Percentiles rank a stretch among this genome's conserved stretches.
These are phyloP conservation scores for Tychaedon coryphoeus DNA, from an alignment of 2,113 vertebrate species.

Conservation along the genomic window DNA sequence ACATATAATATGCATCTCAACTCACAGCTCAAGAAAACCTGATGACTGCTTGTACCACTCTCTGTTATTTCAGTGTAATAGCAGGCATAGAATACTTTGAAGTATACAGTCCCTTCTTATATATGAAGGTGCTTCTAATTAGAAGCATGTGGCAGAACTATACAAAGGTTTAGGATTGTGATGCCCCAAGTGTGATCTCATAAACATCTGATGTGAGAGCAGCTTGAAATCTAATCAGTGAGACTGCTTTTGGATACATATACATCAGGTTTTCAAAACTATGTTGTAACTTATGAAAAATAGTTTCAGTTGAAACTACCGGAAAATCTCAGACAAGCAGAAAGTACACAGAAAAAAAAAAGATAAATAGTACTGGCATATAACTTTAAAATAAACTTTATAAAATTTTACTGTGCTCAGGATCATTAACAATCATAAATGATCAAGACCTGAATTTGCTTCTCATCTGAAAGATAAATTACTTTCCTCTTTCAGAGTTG, in stretches of 20 bases:
- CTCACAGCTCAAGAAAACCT: not conserved
- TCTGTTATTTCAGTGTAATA: not conserved
- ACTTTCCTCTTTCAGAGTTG: not conserved
- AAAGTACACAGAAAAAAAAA: not conserved
- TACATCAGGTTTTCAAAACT: not conserved
- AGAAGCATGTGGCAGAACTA: not conserved
- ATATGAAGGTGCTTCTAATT: not conserved
- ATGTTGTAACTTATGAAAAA: not conserved
- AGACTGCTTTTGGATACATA: not conserved
- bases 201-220: not conserved
- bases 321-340: not conserved
- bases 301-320: not conserved
- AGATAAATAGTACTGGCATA: not conserved
- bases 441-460: not conserved
- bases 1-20: not conserved
- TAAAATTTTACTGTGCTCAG: not conserved
- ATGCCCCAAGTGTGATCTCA: not conserved
- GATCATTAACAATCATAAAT: conserved; percentile 13
- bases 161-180: not conserved
- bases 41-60: not conserved
- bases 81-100: not conserved
- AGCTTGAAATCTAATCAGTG: not conserved
- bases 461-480: conserved; percentile 2
- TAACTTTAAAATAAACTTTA: not conserved
- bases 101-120: not conserved